Percentiles rank a stretch among this genome's conserved stretches.
Conservation (phyloP, 2,888 invertebrate species). For the Scrobipalpa costella region DNA sequence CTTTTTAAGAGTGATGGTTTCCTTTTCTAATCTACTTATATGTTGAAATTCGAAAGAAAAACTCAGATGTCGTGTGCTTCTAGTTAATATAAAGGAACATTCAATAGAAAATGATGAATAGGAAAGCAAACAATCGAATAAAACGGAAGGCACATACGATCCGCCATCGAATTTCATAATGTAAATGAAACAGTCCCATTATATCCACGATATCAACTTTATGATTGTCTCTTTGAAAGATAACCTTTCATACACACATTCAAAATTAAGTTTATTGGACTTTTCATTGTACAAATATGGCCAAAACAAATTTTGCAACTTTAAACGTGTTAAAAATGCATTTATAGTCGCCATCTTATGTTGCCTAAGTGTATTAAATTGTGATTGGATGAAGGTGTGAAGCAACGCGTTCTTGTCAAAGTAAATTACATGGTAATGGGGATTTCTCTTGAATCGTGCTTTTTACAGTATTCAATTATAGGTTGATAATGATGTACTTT, state of each 20-base stretch:
- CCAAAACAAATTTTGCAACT: constrained; percentile 17
- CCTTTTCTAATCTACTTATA: too few relatives aligned
- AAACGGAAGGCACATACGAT: not conserved
- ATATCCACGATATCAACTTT: not conserved
- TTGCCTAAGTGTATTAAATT: not conserved
- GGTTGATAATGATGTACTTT: not conserved
- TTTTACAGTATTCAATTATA: not conserved
- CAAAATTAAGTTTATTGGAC: constrained; percentile 13
- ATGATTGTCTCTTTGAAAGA: constrained; percentile 23
- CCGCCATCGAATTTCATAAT: not conserved
- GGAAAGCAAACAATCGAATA: not conserved
- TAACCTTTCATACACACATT: constrained; percentile 24
- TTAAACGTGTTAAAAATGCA: not conserved
- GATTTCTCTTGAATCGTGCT: not conserved
- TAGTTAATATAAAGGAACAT: too few relatives aligned
- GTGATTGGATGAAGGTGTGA: constrained; percentile 20
- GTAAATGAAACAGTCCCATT: not conserved
- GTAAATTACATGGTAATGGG: not conserved
- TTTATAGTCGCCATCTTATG: not conserved
- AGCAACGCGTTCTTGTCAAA: constrained; percentile 11
- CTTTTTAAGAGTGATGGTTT: too few relatives aligned
- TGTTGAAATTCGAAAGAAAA: too few relatives aligned
- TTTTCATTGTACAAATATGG: constrained; percentile 6
- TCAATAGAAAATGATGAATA: too few relatives aligned
- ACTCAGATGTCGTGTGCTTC: too few relatives aligned